These are phyloP conservation scores for Pedicia rivosa DNA, from an alignment of 2,888 invertebrate genomes.

Conservation along the genomic window DNA sequence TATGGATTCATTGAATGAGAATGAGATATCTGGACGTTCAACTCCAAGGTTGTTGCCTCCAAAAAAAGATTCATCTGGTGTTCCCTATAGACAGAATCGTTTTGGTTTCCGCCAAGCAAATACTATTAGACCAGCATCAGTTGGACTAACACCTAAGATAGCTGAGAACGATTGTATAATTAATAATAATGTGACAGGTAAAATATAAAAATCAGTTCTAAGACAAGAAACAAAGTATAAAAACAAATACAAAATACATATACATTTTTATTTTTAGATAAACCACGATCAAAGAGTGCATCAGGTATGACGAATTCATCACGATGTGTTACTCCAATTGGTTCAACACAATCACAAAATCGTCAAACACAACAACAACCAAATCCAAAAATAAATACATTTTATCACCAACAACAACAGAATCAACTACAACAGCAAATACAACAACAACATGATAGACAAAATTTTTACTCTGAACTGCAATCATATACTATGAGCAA, in stretches of 20 bases:
- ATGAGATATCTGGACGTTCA: slow-evolving; percentile 8
- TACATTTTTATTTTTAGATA: slow-evolving; percentile 18
- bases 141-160: slow-evolving; percentile 47
- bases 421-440: slow-evolving; percentile 12
- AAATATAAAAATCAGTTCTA: slow-evolving; percentile 14
- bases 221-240: background rate
- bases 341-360: slow-evolving; percentile 14
- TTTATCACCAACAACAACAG: background rate
- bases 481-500: background rate
- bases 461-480: too few relatives aligned
- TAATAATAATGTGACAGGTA: slow-evolving; percentile 36
- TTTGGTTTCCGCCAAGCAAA: slow-evolving; percentile 56
- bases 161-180: slow-evolving; percentile 36
- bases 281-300: slow-evolving; percentile 31
- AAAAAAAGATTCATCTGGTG: slow-evolving; percentile 45
- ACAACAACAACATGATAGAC: slow-evolving; percentile 15
- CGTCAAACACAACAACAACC: background rate
- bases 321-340: slow-evolving; percentile 21
- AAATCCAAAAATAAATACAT: slow-evolving; percentile 7
- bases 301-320: slow-evolving; percentile 17
- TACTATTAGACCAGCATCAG: slow-evolving; percentile 33
- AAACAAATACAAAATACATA: background rate
- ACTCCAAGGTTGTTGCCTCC: slow-evolving; percentile 48
- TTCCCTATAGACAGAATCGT: slow-evolving; percentile 48
- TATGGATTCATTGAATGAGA: slow-evolving; percentile 4